A percentile compares a stretch with the other conserved stretches of the same genome.
Evolutionary conservation across 2,113 vertebrate species (phyloP).

Genomic region (Dromas ardeola): DNA sequence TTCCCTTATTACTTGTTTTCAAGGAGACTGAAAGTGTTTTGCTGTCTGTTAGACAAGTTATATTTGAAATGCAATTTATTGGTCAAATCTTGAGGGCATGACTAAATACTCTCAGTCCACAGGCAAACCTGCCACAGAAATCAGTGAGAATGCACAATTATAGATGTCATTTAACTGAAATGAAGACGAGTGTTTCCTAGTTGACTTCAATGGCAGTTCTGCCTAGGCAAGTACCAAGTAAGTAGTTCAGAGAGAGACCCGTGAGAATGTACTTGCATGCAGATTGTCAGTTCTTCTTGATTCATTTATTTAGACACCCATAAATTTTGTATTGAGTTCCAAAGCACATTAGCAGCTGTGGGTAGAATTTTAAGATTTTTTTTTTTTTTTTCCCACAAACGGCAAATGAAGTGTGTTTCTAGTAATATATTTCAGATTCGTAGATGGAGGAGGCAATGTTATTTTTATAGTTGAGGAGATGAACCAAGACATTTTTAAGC

Average conservation of each 20-base stretch:
- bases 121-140: not conserved
- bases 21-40: not conserved
- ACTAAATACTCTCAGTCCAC: not conserved
- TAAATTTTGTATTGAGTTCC: not conserved
- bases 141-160: not conserved
- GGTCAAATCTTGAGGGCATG: not conserved
- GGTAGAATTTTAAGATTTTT: not conserved
- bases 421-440: conserved; percentile 18
- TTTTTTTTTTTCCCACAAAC: not conserved
- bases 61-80: not conserved
- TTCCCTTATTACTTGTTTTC: not conserved
- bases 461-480: conserved; percentile 15
- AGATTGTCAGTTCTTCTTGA: not conserved
- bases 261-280: not conserved
- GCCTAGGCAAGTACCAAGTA: not conserved
- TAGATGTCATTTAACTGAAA: not conserved
- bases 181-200: not conserved
- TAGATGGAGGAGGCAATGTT: not conserved
- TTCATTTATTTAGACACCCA: not conserved
- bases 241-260: not conserved
- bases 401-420: conserved; percentile 2
- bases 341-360: not conserved
- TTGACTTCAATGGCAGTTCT: not conserved
- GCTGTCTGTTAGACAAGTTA: not conserved
- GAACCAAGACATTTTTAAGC: conserved; percentile 7